Percentiles rank a stretch among this genome's conserved stretches.
Evolutionary conservation across 2,888 invertebrate species (phyloP).

Genomic region (Xiphydria camelus): DNA sequence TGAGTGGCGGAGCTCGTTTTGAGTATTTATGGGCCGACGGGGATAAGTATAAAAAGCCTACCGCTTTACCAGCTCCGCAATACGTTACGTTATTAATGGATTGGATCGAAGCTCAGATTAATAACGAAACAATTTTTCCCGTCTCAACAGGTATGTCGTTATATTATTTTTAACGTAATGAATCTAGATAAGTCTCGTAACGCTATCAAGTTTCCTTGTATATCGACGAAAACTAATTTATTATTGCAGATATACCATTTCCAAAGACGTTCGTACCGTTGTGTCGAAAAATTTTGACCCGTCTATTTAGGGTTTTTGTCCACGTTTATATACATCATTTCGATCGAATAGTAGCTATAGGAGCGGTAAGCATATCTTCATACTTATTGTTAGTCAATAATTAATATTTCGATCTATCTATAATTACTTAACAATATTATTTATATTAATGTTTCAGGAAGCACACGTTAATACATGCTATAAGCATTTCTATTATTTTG

Average conservation of each 20-base stretch:
- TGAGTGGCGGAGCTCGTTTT: conserved; percentile 87
- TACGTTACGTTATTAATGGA: conserved; percentile 86
- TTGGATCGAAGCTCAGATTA: conserved; percentile 89
- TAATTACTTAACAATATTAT: neutral
- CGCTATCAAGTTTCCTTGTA: too few species aligned
- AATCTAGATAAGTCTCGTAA: too few species aligned
- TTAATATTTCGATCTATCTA: neutral
- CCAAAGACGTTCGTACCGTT: conserved; percentile 79
- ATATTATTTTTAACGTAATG: too few species aligned
- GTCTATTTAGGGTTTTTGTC: conserved; percentile 88
- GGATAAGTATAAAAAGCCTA: conserved; percentile 74
- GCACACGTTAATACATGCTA: conserved; percentile 93
- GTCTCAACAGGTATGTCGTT: conserved; percentile 67
- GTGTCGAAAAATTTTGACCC: conserved; percentile 85
- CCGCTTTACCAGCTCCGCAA: conserved; percentile 78
- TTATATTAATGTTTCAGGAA: conserved; percentile 64
- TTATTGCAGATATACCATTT: conserved; percentile 75
- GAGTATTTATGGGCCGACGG: conserved; percentile 93
- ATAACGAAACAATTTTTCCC: conserved; percentile 84
- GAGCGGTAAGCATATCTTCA: conserved; percentile 78
- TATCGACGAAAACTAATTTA: conserved; percentile 4
- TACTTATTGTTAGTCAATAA: too few species aligned
- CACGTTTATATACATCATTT: conserved; percentile 96
- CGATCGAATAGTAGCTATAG: conserved; percentile 82
- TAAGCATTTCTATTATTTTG: conserved; percentile 93